These are phyloP conservation scores for Portunus trituberculatus DNA, from an alignment of 1,140 invertebrate species.

Conservation along the genomic window DNA sequence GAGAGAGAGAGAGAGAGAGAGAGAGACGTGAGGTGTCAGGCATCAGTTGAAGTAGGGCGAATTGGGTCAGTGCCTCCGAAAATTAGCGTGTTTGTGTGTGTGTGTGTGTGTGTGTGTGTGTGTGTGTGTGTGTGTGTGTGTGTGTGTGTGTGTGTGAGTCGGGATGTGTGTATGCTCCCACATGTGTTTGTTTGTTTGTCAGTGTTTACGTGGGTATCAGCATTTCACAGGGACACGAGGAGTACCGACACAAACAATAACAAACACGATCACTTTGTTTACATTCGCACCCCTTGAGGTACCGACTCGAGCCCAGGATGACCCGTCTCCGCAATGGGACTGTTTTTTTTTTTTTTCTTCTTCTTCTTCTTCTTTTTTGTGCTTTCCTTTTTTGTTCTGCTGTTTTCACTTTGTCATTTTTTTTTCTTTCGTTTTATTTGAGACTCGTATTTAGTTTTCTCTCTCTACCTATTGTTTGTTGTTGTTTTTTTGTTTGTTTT, in stretches of 20 bases:
- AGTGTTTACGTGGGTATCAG: background rate
- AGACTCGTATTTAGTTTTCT: no score
- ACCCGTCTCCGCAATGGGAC: no score
- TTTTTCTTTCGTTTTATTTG: no score
- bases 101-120: slow-evolving; percentile 35
- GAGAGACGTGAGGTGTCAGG: background rate
- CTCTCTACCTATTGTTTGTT: no score
- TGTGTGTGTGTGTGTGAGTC: slow-evolving; percentile 17
- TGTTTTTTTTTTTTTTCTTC: no score
- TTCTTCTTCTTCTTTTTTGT: no score
- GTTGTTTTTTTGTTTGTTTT: no score
- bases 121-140: slow-evolving; percentile 30
- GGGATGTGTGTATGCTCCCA: slow-evolving; percentile 3
- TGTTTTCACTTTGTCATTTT: no score
- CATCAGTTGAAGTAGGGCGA: background rate
- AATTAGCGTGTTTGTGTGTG: slow-evolving; percentile 27
- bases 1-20: slow-evolving; percentile 39
- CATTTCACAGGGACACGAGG: background rate
- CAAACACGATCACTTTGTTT: slow-evolving; percentile 13
- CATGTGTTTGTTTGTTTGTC: slow-evolving; percentile 28
- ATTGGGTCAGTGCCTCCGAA: background rate
- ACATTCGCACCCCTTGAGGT: background rate
- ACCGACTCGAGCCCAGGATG: background rate
- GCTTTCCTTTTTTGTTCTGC: no score
- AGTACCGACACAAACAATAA: slow-evolving; percentile 11